A percentile compares a stretch with the other conserved stretches of the same genome.
Evolutionary conservation across 2,888 invertebrate genomes (phyloP).

Genomic region (Phengaris alcon): DNA sequence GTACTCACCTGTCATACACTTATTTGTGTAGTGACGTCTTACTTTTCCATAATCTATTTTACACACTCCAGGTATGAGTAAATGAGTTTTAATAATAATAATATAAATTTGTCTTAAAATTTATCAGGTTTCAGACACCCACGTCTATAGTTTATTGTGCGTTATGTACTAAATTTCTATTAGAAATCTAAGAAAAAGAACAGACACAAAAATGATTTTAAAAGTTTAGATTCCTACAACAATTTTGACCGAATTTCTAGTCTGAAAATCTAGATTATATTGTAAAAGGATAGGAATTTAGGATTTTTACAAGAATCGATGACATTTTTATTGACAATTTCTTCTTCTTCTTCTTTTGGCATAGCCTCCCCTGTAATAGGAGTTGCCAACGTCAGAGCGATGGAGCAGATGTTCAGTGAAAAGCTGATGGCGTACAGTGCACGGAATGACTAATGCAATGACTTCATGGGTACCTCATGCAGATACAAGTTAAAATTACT

Average conservation of each 20-base stretch:
- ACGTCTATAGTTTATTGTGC: neutral
- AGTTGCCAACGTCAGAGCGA: too few species aligned
- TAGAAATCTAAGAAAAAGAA: neutral
- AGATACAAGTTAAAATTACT: too few species aligned
- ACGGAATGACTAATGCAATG: too few species aligned
- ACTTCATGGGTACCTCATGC: too few species aligned
- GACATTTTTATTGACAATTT: neutral
- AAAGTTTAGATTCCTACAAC: neutral
- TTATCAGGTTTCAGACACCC: conserved; percentile 16
- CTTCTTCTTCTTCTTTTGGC: neutral
- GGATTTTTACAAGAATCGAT: neutral
- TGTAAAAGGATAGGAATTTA: conserved; percentile 3
- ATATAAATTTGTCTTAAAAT: neutral
- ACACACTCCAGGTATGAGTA: neutral
- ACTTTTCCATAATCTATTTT: conserved; percentile 9
- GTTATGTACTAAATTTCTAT: neutral
- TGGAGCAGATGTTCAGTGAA: too few species aligned
- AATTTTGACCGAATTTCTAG: neutral
- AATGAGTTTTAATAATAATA: neutral
- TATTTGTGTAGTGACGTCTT: neutral
- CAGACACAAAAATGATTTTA: neutral
- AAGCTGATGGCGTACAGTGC: too few species aligned
- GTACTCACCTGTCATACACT: conserved; percentile 19
- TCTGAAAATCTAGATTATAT: neutral
- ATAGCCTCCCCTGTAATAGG: too few species aligned